Conservation (phyloP, 1,140 invertebrate species). For the Harpegnathos saltator region DNA sequence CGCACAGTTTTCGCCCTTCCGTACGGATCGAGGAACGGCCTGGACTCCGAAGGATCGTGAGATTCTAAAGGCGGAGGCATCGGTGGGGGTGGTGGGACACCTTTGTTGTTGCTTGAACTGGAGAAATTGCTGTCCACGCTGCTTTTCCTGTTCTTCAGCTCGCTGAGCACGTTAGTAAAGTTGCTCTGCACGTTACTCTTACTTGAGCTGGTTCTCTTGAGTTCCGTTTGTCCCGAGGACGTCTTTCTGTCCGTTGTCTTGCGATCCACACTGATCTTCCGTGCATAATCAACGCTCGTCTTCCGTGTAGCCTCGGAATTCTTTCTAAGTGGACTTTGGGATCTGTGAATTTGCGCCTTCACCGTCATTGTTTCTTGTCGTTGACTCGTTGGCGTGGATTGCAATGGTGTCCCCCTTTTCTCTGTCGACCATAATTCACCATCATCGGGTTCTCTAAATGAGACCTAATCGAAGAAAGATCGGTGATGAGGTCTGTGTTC, state of each 20-base stretch:
- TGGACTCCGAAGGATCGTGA: constrained; percentile 91
- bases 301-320: constrained; percentile 77
- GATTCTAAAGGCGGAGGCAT: constrained; percentile 93
- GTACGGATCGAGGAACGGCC: constrained; percentile 95
- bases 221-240: constrained; percentile 64
- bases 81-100: constrained; percentile 92
- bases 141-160: constrained; percentile 87
- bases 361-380: constrained; percentile 84
- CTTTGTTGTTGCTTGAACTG: constrained; percentile 84
- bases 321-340: constrained; percentile 84
- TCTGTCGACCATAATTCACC: constrained; percentile 80
- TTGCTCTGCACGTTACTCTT: constrained; percentile 85
- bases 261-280: constrained; percentile 82
- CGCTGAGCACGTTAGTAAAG: constrained; percentile 87
- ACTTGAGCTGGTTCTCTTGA: constrained; percentile 77
- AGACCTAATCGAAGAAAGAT: constrained; percentile 69
- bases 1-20: constrained; percentile 97
- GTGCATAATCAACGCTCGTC: constrained; percentile 78
- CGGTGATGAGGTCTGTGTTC: background rate
- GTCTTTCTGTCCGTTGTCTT: constrained; percentile 75
- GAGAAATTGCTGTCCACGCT: constrained; percentile 87
- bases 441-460: constrained; percentile 79
- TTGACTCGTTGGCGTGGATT: constrained; percentile 74
- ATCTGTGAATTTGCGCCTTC: constrained; percentile 86
- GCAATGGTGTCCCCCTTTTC: constrained; percentile 72